These are phyloP conservation scores for Nyctereutes procyonoides DNA, from an alignment of 2,113 vertebrate genomes.

Conservation along the genomic window DNA sequence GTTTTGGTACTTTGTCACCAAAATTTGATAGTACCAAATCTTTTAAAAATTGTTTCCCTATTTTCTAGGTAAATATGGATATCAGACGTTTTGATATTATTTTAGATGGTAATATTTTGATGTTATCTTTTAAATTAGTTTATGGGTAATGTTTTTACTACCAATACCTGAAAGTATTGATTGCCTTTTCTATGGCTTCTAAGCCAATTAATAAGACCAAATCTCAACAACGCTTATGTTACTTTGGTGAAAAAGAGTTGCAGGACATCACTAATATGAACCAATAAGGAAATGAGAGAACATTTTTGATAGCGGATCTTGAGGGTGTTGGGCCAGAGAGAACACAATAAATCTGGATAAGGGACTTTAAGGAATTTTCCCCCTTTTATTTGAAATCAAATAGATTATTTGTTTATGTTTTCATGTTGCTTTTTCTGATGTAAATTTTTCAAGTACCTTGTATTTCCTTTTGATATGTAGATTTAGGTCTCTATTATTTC, in stretches of 20 bases:
- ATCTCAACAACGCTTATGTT: background rate
- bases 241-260: background rate
- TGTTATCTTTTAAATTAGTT: background rate
- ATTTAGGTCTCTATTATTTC: background rate
- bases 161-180: background rate
- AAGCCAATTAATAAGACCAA: background rate
- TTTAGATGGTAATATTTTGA: background rate
- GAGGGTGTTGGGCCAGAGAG: background rate
- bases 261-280: background rate
- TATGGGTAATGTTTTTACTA: background rate
- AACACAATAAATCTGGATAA: background rate
- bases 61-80: background rate
- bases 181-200: background rate
- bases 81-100: background rate
- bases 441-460: background rate
- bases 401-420: background rate
- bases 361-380: background rate
- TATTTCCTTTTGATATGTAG: background rate
- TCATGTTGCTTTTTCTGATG: background rate
- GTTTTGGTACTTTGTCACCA: background rate
- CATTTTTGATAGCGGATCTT: background rate
- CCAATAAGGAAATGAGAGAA: background rate
- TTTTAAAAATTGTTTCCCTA: background rate
- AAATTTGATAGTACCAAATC: background rate
- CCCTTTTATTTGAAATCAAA: background rate